Percentiles rank a stretch among this genome's conserved stretches.
Evolutionary conservation across 2,113 vertebrate genomes (phyloP).

Genomic region (Anhinga anhinga): DNA sequence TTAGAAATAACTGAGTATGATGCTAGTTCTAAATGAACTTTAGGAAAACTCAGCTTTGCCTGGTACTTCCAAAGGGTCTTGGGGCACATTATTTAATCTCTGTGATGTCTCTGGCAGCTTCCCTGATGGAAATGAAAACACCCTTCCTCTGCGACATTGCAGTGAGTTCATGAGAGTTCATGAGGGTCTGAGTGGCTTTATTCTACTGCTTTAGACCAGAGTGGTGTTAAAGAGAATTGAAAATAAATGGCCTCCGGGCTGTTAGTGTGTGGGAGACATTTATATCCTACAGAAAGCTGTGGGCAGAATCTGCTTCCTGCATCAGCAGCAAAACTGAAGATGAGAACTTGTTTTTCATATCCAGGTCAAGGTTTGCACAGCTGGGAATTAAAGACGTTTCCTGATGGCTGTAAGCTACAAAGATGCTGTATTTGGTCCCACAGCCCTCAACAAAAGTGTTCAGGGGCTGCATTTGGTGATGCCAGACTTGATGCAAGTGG

Average conservation of each 20-base stretch:
- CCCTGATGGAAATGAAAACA: neutral
- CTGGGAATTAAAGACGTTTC: neutral
- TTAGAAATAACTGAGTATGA: neutral
- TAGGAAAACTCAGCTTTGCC: neutral
- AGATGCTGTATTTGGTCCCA: neutral
- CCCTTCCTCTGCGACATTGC: neutral
- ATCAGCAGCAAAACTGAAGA: neutral
- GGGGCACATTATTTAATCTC: neutral
- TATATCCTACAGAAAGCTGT: neutral
- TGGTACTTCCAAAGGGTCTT: neutral
- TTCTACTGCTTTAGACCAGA: neutral
- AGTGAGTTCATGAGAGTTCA: neutral
- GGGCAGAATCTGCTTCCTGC: neutral
- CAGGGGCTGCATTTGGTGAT: neutral
- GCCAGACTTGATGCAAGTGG: neutral
- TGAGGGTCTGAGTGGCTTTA: neutral
- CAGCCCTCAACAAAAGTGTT: neutral
- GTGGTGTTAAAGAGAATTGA: neutral
- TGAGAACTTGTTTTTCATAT: neutral
- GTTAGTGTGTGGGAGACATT: neutral
- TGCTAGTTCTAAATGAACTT: neutral
- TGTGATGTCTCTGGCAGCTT: neutral
- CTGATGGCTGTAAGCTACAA: neutral
- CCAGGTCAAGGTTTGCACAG: neutral
- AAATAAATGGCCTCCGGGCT: neutral